Conservation (phyloP, 2,113 vertebrate genomes). For the Sylvia atricapilla region DNA sequence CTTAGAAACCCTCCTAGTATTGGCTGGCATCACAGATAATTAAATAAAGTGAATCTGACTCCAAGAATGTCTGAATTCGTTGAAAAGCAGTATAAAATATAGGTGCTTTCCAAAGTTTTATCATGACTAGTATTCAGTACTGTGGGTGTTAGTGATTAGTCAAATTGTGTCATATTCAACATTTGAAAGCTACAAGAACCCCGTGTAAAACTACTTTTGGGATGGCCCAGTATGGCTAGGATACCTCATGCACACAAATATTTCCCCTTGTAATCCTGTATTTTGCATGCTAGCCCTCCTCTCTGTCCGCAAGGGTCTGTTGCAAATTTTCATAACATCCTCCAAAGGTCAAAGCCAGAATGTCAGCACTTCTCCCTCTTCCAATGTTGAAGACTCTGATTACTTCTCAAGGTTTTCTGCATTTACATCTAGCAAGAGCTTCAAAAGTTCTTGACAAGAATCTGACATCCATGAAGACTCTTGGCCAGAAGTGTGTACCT, state of each 20-base stretch:
- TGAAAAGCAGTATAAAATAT: neutral
- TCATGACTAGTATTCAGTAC: neutral
- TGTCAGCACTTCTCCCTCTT: neutral
- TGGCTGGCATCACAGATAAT: neutral
- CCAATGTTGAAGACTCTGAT: accelerated
- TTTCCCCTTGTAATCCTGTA: neutral
- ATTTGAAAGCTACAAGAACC: neutral
- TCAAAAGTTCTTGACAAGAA: neutral
- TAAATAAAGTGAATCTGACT: neutral
- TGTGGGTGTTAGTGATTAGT: neutral
- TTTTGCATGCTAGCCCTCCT: neutral
- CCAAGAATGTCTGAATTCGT: neutral
- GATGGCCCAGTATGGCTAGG: neutral
- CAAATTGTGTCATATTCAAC: neutral
- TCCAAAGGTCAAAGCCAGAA: neutral
- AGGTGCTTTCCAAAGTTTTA: neutral
- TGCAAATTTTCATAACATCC: neutral
- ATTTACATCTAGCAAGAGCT: neutral
- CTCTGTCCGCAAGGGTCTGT: accelerated
- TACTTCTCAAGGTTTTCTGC: neutral
- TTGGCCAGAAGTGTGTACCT: accelerated
- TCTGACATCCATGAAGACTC: neutral
- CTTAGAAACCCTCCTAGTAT: neutral
- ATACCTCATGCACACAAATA: neutral
- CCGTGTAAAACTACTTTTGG: neutral